Evolutionary conservation across 2,888 invertebrate species (phyloP).

Genomic region (Pandemis corylana): DNA sequence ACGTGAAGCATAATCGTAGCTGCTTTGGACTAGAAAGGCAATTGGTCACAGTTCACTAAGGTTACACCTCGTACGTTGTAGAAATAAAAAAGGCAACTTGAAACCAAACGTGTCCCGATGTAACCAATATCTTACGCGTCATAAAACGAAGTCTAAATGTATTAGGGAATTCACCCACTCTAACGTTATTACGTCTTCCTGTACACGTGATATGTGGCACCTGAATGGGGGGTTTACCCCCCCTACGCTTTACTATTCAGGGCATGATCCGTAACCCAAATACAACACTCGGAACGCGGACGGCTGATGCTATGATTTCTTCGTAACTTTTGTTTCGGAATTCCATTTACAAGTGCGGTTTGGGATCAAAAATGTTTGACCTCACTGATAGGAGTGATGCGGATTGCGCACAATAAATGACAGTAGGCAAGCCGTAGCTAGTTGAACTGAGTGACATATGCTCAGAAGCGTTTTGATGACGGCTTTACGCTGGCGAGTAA

Average conservation of each 20-base stretch:
- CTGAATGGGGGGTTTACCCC: not conserved
- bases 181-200: slow-evolving; percentile 8
- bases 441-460: too few species aligned
- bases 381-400: too few species aligned
- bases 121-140: not conserved
- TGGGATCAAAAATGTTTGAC: not conserved
- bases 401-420: too few species aligned
- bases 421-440: too few species aligned
- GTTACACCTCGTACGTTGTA: too few species aligned
- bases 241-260: slow-evolving; percentile 13
- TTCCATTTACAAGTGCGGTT: not conserved
- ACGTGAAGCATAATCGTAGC: too few species aligned
- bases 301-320: slow-evolving; percentile 16
- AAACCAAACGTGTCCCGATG: not conserved
- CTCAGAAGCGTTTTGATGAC: too few species aligned
- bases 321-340: not conserved
- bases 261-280: slow-evolving; percentile 6
- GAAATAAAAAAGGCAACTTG: not conserved
- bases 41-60: not conserved
- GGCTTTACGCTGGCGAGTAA: too few species aligned
- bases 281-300: slow-evolving; percentile 18
- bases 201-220: slow-evolving; percentile 10
- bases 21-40: not conserved
- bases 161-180: slow-evolving; percentile 23
- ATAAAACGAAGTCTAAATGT: not conserved